A percentile compares a stretch with the other conserved stretches of the same genome.
Conservation (phyloP, 2,888 invertebrate genomes). For the Leptothorax acervorum region DNA sequence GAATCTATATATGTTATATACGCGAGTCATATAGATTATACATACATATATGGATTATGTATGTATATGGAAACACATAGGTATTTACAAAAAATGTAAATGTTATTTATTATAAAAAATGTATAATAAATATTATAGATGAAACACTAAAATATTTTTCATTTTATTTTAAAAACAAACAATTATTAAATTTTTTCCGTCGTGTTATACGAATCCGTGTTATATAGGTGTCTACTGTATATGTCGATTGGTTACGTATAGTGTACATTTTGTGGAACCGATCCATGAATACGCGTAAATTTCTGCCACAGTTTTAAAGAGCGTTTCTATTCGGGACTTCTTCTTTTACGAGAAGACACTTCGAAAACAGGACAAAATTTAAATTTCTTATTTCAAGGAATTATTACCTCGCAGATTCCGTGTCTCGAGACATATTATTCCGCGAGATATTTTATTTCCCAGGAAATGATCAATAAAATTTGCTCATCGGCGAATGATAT, state of each 20-base stretch:
- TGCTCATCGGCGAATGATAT: neutral
- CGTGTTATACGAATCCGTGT: too few relatives aligned
- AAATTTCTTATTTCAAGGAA: constrained; percentile 18
- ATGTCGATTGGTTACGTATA: neutral
- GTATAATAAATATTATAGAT: too few relatives aligned
- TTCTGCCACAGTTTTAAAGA: neutral
- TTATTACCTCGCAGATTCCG: neutral
- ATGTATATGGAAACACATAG: too few relatives aligned
- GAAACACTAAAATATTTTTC: too few relatives aligned
- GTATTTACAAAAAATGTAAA: too few relatives aligned
- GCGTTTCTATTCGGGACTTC: neutral
- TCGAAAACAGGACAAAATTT: neutral
- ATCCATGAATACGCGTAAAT: neutral
- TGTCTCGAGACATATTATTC: neutral
- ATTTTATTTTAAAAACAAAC: too few relatives aligned
- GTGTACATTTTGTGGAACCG: neutral
- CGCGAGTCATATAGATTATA: too few relatives aligned
- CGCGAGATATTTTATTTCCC: neutral
- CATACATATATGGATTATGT: too few relatives aligned
- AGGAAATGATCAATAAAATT: constrained; percentile 1
- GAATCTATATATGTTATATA: too few relatives aligned
- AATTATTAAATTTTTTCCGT: too few relatives aligned
- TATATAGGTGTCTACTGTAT: too few relatives aligned
- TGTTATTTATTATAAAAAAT: too few relatives aligned
- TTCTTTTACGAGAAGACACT: neutral